Evolutionary conservation across 2,888 invertebrate genomes (phyloP), one percentile per base, ranked within the genome.

Genomic region (Amphimallon solstitiale): DNA sequence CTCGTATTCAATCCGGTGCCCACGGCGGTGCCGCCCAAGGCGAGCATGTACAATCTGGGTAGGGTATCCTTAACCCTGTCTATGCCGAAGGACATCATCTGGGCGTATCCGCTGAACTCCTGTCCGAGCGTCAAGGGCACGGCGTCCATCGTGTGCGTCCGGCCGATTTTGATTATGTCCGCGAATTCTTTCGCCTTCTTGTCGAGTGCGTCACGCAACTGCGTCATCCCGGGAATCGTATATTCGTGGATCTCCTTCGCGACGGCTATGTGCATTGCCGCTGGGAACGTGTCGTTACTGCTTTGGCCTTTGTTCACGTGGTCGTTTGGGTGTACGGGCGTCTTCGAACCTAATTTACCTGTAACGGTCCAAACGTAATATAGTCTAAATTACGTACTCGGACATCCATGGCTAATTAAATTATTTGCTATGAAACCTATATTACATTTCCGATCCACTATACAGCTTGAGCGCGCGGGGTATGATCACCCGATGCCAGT

Each of bases 241-340:
- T 89, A 84, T 72, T 92, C 88, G 72, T 93, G 86, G 63, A 98
- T 86, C 82, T 98, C 95, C 80, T 94, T 86, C 0, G 95, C 98
- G 0, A 97, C 95, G 0, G 98, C 93, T 70, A 99, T 92, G 81
- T 99, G 98, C 93, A 99, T 99, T 1, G 99, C 99, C 0, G 99
- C 95, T 5, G 99, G 99, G 82, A 95, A 99, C 1, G 98, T 98
- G 81, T 99, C 98, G 82, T 99, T 99, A 61, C 97, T 98, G 80
- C 97, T 97, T 87, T 99, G 94, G 7, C 96, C 94, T 85, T 95
- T 99, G 84, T 99, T 99, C 62, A 99, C 99, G 84, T 99, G 98
- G 82, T 99, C 99, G 82, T 99, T 99, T 0, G 99, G 99, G 81
- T 99, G 99, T 0, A 99, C 97, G 0, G 98, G 98, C 10, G 84